Evolutionary conservation across 2,113 vertebrate species (phyloP), one percentile per base, ranked within the genome.

Genomic region (Colossoma macropomum): DNA sequence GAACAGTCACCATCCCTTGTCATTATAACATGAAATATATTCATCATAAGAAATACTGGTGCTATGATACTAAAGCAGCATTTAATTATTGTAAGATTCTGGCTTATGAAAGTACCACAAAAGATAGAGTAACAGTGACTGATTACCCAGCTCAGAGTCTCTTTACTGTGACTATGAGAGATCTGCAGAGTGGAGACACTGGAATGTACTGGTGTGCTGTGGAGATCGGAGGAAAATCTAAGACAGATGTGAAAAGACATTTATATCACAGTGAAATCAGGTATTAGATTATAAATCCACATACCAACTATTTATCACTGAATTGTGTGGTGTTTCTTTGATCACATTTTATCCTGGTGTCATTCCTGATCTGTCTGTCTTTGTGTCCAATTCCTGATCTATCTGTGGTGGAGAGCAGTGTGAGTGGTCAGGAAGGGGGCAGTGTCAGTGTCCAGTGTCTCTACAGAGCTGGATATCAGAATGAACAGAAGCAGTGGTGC

Each of bases 101-200:
- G 74, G 78, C 41, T 8, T 45, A 45, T 45, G 41, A 11, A 45
- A 45, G 10, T 45, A 45, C 5, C 10, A 45, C 41, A 23, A 10
- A 81, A 23, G 70, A n/a, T 12, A 60, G 70, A 2, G 75, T 82
- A 50, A 74, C 68, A 69, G 16, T 84, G 45, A 75, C 52, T 59
- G 86, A 87, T 69, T 34, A 81, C 27, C 66, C 79, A 30, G 11
- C 73, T 62, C 59, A 74, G 54, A 75, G 70, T 69, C 60, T 84
- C 41, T 81, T 87, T 66, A 87, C 75, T 62, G 86, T 84, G 60
- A 79, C 78, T 25, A 77, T 87, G 86, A 82, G 52, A 38, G 12
- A 75, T 28, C 68, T 82, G 27, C 56, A 76, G 62, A 11, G 30
- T n/a, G 17, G 21, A 16, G 19, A 75, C 12, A 21, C 30, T 70